Conservation (phyloP, 92 coral and sea anemone species). For the Pocillopora meandrina region DNA sequence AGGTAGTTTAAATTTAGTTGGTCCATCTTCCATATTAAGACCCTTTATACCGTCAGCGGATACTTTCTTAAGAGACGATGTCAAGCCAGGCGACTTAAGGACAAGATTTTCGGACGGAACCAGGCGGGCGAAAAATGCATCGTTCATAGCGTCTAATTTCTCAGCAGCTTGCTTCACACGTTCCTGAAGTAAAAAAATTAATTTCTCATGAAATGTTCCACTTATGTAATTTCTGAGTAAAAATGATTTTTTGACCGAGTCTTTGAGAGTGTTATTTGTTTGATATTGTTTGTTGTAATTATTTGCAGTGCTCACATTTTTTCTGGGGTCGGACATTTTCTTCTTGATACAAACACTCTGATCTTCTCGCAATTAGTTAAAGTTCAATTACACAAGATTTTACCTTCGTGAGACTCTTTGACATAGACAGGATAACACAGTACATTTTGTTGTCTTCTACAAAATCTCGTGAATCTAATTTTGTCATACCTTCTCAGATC, state of each 20-base stretch:
- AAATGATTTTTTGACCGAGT: too few relatives aligned
- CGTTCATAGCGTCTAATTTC: not conserved
- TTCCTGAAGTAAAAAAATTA: not conserved
- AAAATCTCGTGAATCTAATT: not conserved
- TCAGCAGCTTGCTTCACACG: not conserved
- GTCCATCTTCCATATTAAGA: not conserved
- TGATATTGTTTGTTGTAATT: too few relatives aligned
- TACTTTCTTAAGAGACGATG: not conserved
- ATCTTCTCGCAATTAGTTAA: too few relatives aligned
- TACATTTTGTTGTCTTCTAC: not conserved
- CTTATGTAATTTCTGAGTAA: too few relatives aligned
- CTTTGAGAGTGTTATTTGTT: too few relatives aligned
- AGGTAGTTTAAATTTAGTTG: constrained; percentile 2
- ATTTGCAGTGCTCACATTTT: too few relatives aligned
- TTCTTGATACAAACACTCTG: too few relatives aligned
- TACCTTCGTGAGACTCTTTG: too few relatives aligned
- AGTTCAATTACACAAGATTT: too few relatives aligned
- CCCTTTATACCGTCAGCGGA: not conserved
- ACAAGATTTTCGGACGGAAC: constrained; percentile 7
- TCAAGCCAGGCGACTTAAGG: not conserved
- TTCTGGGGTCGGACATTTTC: too few relatives aligned
- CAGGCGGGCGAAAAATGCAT: constrained; percentile 4
- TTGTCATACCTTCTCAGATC: not conserved
- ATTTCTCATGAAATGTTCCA: too few relatives aligned
- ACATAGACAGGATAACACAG: not conserved